Conservation (phyloP, 2,797 vertebrate genomes). For the Danio albolineatus region DNA sequence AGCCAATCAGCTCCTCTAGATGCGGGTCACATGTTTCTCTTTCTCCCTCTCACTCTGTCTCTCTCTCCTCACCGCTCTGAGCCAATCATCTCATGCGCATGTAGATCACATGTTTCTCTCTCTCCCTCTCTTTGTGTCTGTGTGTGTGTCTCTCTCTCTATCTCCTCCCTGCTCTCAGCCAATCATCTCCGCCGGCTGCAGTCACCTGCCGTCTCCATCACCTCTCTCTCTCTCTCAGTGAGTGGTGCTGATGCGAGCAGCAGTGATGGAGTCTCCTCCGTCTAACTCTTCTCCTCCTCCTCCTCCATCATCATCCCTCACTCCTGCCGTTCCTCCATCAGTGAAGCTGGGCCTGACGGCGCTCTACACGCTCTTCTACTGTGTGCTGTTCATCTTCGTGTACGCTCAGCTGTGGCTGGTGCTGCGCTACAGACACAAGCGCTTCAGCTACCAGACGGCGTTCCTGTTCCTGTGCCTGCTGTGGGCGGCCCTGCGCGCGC, state of each 20-base stretch:
- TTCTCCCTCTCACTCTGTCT: constrained; percentile 16
- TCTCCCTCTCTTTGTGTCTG: too few relatives aligned
- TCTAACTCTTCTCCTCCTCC: constrained; percentile 64
- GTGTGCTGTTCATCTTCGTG: constrained; percentile 90
- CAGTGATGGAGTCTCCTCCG: constrained; percentile 13
- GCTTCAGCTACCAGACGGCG: constrained; percentile 94
- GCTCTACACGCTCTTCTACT: constrained; percentile 93
- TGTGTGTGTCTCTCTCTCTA: too few relatives aligned
- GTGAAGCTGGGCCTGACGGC: constrained; percentile 92
- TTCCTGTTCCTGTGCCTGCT: constrained; percentile 96
- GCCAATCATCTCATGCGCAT: too few relatives aligned
- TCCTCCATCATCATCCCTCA: constrained; percentile 80
- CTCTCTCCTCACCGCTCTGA: constrained; percentile 4
- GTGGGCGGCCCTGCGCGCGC: constrained; percentile 92
- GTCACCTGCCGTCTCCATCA: too few relatives aligned
- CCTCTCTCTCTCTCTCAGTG: too few relatives aligned
- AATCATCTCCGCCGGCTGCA: too few relatives aligned
- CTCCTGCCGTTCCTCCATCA: constrained; percentile 89
- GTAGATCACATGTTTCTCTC: too few relatives aligned
- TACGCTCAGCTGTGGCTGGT: constrained; percentile 96
- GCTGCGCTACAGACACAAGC: constrained; percentile 93
- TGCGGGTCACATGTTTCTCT: constrained; percentile 81
- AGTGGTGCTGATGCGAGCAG: neutral
- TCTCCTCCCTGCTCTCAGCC: too few relatives aligned
- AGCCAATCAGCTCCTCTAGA: constrained; percentile 29